These are phyloP conservation scores for Pollimyrus isidori DNA, from an alignment of 2,113 vertebrate genomes.

Conservation along the genomic window DNA sequence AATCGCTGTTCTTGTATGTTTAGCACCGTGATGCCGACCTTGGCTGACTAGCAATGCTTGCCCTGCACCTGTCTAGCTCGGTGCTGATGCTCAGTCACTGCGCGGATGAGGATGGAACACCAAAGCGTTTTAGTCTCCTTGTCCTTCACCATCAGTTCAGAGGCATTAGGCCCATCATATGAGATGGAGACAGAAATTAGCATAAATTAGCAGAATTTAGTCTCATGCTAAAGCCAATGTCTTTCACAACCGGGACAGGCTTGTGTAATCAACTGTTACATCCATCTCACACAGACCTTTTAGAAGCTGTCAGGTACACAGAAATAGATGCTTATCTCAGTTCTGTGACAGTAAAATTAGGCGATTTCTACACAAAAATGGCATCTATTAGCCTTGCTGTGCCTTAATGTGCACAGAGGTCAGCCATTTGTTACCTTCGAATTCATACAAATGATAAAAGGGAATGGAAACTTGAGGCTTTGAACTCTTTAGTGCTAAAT, in stretches of 20 bases:
- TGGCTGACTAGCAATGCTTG: not conserved
- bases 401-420: conserved; percentile 43
- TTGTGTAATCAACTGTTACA: conserved; percentile 19
- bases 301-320: conserved; percentile 25
- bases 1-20: not conserved
- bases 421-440: conserved; percentile 43
- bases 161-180: not conserved
- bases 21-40: not conserved
- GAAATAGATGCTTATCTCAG: conserved; percentile 31
- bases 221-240: conserved; percentile 2
- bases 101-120: not conserved
- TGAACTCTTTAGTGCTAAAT: conserved; percentile 17
- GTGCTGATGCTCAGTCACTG: not conserved
- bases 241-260: conserved; percentile 27
- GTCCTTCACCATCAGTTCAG: not conserved
- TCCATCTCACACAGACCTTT: conserved; percentile 28
- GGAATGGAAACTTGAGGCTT: conserved; percentile 8
- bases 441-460: conserved; percentile 39
- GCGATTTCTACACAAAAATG: conserved; percentile 54
- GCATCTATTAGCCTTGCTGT: conserved; percentile 55
- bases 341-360: conserved; percentile 59
- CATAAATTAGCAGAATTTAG: conserved; percentile 16
- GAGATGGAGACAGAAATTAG: conserved; percentile 5
- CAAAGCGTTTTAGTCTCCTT: not conserved
- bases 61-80: not conserved